Evolutionary conservation across 2,888 invertebrate species (phyloP).

Genomic region (Andrena trimmerana): DNA sequence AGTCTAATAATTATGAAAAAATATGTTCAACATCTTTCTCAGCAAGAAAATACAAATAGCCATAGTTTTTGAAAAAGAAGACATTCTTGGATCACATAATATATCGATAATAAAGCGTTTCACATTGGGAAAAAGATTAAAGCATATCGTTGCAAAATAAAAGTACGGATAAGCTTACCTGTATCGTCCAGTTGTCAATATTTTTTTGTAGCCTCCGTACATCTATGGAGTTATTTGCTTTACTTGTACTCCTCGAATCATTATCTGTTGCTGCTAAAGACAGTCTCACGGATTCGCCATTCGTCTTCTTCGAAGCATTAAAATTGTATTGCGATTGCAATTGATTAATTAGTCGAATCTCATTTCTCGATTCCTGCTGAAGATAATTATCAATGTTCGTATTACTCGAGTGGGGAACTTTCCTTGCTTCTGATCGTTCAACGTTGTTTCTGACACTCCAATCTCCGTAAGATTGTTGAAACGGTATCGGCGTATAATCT

Average conservation of each 20-base stretch:
- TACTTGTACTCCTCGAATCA: slow-evolving; percentile 68
- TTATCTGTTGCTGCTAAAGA: slow-evolving; percentile 74
- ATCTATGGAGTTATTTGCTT: slow-evolving; percentile 88
- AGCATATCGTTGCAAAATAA: neutral
- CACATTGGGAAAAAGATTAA: neutral
- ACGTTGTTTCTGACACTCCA: slow-evolving; percentile 79
- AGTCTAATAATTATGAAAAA: too few relatives aligned
- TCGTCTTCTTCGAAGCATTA: slow-evolving; percentile 72
- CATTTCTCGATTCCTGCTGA: slow-evolving; percentile 77
- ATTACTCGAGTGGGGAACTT: slow-evolving; percentile 59
- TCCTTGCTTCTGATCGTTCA: slow-evolving; percentile 63
- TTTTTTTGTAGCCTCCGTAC: slow-evolving; percentile 92
- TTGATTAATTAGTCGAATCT: slow-evolving; percentile 47
- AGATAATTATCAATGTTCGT: slow-evolving; percentile 80
- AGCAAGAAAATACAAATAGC: too few relatives aligned
- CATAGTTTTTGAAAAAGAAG: neutral
- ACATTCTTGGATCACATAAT: neutral
- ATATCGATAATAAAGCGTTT: neutral
- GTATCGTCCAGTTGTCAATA: slow-evolving; percentile 93
- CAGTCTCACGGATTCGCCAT: slow-evolving; percentile 56
- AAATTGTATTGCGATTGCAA: slow-evolving; percentile 70
- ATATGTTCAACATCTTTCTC: too few relatives aligned
- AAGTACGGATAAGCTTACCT: slow-evolving; percentile 70
- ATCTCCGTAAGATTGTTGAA: slow-evolving; percentile 80
- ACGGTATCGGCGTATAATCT: slow-evolving; percentile 87